Evolutionary conservation across 2,888 invertebrate species (phyloP).

Genomic region (Tigriopus californicus): DNA sequence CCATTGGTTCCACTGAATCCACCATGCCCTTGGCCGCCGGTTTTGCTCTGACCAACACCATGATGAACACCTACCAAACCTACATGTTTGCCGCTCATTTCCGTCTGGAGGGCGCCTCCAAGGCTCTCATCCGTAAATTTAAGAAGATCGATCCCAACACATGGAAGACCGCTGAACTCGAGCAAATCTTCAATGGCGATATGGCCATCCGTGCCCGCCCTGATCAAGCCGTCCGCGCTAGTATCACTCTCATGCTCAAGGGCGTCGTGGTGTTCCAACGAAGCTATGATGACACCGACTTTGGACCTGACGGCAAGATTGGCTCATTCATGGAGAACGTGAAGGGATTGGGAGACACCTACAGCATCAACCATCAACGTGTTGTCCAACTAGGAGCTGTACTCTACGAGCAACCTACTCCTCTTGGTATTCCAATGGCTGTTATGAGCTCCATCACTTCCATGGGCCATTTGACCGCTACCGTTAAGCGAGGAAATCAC

Average conservation of each 20-base stretch:
- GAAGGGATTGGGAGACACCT: neutral
- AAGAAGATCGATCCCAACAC: neutral
- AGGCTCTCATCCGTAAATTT: slow-evolving; percentile 8
- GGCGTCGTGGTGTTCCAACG: neutral
- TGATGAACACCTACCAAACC: slow-evolving; percentile 2
- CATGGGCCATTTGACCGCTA: neutral
- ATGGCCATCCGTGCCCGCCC: slow-evolving; percentile 7
- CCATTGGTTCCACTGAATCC: slow-evolving; percentile 5
- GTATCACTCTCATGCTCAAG: slow-evolving; percentile 7
- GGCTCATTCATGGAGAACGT: neutral
- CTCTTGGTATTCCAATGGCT: slow-evolving; percentile 5
- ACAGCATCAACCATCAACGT: slow-evolving; percentile 14
- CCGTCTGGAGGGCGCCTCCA: slow-evolving; percentile 9
- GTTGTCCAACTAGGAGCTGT: neutral
- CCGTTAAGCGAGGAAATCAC: slow-evolving; percentile 4
- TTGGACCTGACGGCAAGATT: neutral
- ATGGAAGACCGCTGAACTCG: slow-evolving; percentile 9
- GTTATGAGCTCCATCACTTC: neutral
- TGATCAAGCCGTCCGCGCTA: slow-evolving; percentile 9
- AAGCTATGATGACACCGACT: neutral
- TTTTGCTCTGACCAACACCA: neutral
- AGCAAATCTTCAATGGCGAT: neutral
- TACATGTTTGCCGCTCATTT: neutral
- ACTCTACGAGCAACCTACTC: slow-evolving; percentile 13
- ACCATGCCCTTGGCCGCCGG: slow-evolving; percentile 3